Percentiles rank a stretch among this genome's conserved stretches.
phyloP scores from a whole-genome alignment of 2,888 invertebrate species.

The Caradrina kadenii region DNA sequence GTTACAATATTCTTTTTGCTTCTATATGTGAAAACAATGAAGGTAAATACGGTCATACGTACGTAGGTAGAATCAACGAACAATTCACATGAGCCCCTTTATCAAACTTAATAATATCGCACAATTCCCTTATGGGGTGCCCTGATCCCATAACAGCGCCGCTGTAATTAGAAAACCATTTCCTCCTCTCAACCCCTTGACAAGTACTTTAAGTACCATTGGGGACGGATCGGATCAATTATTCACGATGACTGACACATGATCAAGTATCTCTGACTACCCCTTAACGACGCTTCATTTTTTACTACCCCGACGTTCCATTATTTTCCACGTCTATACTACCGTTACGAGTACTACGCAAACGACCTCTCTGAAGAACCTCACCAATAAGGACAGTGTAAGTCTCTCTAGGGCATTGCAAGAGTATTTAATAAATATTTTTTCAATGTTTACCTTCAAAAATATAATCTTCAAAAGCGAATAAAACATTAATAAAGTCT shows the following conservation, averaged over 20 bases:
- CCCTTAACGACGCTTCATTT: slow-evolving; percentile 23
- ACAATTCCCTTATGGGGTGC: slow-evolving; percentile 26
- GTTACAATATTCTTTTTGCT: no score
- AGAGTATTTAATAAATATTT: background rate
- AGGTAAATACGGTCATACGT: background rate
- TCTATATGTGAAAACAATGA: no score
- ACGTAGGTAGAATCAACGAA: background rate
- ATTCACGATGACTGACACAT: slow-evolving; percentile 56
- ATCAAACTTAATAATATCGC: slow-evolving; percentile 21
- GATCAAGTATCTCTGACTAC: slow-evolving; percentile 50
- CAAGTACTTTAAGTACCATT: slow-evolving; percentile 22
- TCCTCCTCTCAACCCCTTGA: slow-evolving; percentile 25
- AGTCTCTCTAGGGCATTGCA: no score
- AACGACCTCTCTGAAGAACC: no score
- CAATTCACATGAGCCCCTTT: slow-evolving; percentile 11
- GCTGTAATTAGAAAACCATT: slow-evolving; percentile 48
- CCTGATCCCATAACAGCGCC: slow-evolving; percentile 12
- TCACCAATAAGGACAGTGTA: no score
- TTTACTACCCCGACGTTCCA: slow-evolving; percentile 2
- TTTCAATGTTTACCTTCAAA: no score
- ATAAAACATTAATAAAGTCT: slow-evolving; percentile 16
- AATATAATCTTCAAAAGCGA: slow-evolving; percentile 8
- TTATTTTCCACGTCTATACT: slow-evolving; percentile 40
- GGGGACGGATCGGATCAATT: slow-evolving; percentile 50
- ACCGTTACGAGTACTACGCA: no score